These are phyloP conservation scores for Pseudois nayaur DNA, from an alignment of 2,113 vertebrate species.

Conservation along the genomic window DNA sequence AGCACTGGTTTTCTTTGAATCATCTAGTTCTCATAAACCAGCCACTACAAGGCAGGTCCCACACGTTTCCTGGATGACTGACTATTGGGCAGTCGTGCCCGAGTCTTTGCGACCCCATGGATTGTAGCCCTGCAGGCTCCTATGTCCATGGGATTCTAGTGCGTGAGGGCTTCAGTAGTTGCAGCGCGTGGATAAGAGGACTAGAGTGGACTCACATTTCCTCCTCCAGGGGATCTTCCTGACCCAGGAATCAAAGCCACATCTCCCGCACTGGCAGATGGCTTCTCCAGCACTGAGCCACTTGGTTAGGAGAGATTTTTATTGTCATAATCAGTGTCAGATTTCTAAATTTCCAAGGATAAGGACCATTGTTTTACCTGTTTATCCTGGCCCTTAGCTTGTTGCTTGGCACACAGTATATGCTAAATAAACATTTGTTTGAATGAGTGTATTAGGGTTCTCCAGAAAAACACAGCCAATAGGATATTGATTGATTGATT, in stretches of 20 bases:
- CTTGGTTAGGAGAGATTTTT: background rate
- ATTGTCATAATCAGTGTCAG: background rate
- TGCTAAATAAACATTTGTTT: background rate
- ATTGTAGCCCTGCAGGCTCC: background rate
- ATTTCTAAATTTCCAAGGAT: background rate
- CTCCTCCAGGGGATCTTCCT: background rate
- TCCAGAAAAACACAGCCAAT: background rate
- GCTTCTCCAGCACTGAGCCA: background rate
- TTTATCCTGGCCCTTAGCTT: background rate
- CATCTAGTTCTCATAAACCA: background rate
- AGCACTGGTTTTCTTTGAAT: background rate
- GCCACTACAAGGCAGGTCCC: background rate
- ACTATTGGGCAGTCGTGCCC: background rate
- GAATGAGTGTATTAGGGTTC: background rate
- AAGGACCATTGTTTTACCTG: background rate
- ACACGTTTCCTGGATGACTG: background rate
- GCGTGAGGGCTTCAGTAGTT: background rate
- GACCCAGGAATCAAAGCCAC: background rate
- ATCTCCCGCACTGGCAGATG: background rate
- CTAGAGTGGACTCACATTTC: background rate
- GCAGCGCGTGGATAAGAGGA: background rate
- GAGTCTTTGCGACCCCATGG: background rate
- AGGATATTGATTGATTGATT: background rate
- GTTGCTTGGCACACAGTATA: background rate
- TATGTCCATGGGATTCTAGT: background rate